phyloP scores from a whole-genome alignment of 2,113 vertebrate genomes.

The Aplodontia rufa region DNA sequence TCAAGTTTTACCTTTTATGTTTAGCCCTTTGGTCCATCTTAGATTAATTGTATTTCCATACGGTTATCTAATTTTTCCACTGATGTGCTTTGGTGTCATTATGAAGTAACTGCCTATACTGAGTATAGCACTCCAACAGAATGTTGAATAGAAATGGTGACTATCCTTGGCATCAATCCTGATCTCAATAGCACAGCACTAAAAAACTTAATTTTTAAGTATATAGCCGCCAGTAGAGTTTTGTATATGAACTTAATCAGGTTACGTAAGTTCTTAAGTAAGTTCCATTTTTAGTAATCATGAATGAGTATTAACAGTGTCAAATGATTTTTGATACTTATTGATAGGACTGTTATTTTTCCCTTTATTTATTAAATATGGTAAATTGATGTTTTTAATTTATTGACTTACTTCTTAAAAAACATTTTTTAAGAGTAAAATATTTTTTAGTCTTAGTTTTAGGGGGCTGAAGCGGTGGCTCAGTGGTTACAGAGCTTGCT shows the following conservation, averaged over 20 bases:
- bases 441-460: no score
- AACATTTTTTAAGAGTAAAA: not conserved
- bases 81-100: not conserved
- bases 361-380: not conserved
- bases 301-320: not conserved
- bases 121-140: not conserved
- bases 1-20: not conserved
- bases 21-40: not conserved
- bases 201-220: not conserved
- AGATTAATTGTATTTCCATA: not conserved
- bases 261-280: not conserved
- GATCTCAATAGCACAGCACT: not conserved
- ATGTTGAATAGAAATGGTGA: not conserved
- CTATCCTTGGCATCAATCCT: not conserved
- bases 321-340: not conserved
- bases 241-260: not conserved
- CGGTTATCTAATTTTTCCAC: not conserved
- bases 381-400: not conserved
- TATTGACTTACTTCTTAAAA: no score
- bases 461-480: no score
- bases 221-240: not conserved
- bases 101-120: not conserved
- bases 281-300: not conserved
- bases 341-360: not conserved
- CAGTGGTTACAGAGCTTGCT: no score